Base-by-base conservation (phyloP, 2,797 vertebrate species). In the Artibeus lituratus region DNA sequence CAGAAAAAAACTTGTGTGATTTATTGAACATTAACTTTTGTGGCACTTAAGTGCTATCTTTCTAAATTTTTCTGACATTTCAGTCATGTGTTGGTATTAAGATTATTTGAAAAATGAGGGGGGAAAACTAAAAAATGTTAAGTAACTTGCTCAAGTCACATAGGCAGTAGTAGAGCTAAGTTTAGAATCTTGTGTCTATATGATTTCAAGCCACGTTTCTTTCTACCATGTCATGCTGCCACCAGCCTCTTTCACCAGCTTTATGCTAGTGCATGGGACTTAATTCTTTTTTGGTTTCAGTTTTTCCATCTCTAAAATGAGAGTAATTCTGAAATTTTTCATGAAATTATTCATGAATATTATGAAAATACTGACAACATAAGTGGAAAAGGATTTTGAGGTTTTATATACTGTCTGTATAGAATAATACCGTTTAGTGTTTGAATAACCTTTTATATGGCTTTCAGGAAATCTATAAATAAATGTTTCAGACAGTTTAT, bases 361-460 rank as follows among this genome's bases (percentile, higher is more conserved):
- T 93, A 55, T 18, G n/a, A 94, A 42, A 90, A 80, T 67, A 72
- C 14, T 67, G 35, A 90, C 91, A 96, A 87, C 35, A 76, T 83
- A 49, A 83, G 80, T 39, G 24, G 92, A 78, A 76, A 95, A 95
- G 49, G 49, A 91, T 76, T 80, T 59, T 94, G n/a, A 81, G 39
- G 29, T 84, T 84, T 92, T 77, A 12, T 88, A 51, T 94, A 49
- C 10, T 90, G 18, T 51, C 37, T 15, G 74, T 77, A 51, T 77
- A 26, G 22, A 84, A 87, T 83, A 78, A 69, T 87, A 91, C 1
- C 35, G 1, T 81, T 95, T 55, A 73, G 21, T 59, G 39, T 76
- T 74, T 90, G 7, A 39, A 16, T 95, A 88, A 80, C 44, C 83
- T 89, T 76, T 73, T 84, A 44, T 29, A 35, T n/a, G 29, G 2